Evolutionary conservation across 2,797 vertebrate species (phyloP), one percentile per base, ranked within the genome.

Genomic region (Danio aesculapii): DNA sequence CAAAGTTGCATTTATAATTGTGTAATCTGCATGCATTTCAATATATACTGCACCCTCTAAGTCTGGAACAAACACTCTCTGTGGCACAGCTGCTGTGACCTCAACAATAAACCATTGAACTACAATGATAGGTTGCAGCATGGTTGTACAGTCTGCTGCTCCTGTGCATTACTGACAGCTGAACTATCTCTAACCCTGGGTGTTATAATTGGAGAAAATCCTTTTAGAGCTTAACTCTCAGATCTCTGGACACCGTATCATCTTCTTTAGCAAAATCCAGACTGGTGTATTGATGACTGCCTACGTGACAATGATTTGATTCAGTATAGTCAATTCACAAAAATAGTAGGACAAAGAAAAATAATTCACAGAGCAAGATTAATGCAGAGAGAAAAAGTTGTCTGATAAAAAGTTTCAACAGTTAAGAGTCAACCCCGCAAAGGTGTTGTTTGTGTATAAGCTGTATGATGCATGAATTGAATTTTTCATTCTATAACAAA

Each of bases 101-200:
- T 77, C 4, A 53, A 53, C 30, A 55, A 55, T 4, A 76, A 57
- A 21, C 41, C 52, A 55, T 57, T 8, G 50, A 44, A 47, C 47
- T 43, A 64, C 30, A 44, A 21, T 30, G 30, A 76, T 39, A 16
- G 61, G n/a, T 64, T 76, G 63, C 17, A n/a, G 75, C 14, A 30
- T 57, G 44, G 6, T 17, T 59, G 16, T 19, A 8, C 46, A 39
- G 21, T 71, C 69, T 52, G 39, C 62, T 52, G 59, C 61, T 52
- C 62, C 30, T 14, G 30, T 78, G 59, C 52, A 63, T 82, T 82
- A 72, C 75, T 76, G 39, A 75, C 61, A 73, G 30, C 13, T 17
- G 16, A 59, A 68, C 64, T 30, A 9, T 64, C 49, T 59, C 47
- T 62, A 75, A 62, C 46, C 46, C 10, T 67, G 43, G 7, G 12